A percentile compares a stretch with the other conserved stretches of the same genome.
phyloP scores from a whole-genome alignment of 2,888 invertebrate species.

The Leucozona laternaria region DNA sequence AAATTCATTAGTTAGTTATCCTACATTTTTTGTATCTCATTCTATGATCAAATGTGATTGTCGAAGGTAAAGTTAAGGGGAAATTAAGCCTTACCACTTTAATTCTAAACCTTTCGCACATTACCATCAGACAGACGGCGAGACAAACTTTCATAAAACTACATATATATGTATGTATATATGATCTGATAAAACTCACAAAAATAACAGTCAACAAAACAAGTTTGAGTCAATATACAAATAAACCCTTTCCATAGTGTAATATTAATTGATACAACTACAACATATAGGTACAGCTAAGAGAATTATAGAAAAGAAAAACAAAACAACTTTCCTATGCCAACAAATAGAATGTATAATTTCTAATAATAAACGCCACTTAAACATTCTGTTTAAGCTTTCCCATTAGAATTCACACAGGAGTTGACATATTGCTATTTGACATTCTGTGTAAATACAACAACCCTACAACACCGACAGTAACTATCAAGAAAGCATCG shows the following conservation, averaged over 20 bases:
- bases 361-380: constrained; percentile 42
- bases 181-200: constrained; percentile 1
- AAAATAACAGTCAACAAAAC: not conserved
- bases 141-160: constrained; percentile 7
- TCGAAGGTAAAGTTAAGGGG: not conserved
- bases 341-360: constrained; percentile 27
- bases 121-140: not conserved
- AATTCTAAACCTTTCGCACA: not conserved
- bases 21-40: not conserved
- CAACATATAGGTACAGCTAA: not conserved
- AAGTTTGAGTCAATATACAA: not conserved
- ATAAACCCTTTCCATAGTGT: constrained; percentile 2
- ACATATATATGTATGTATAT: too few relatives aligned
- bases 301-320: not conserved
- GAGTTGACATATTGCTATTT: constrained; percentile 36
- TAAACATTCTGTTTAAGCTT: constrained; percentile 33
- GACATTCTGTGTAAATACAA: constrained; percentile 28
- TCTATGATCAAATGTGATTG: not conserved
- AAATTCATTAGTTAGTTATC: too few relatives aligned
- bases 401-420: constrained; percentile 9
- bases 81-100: not conserved
- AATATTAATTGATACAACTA: not conserved
- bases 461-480: constrained; percentile 27
- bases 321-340: constrained; percentile 20
- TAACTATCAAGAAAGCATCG: not conserved